Evolutionary conservation across 2,888 invertebrate species (phyloP), one percentile per base, ranked within the genome.

Genomic region (Phyllotreta striolata): DNA sequence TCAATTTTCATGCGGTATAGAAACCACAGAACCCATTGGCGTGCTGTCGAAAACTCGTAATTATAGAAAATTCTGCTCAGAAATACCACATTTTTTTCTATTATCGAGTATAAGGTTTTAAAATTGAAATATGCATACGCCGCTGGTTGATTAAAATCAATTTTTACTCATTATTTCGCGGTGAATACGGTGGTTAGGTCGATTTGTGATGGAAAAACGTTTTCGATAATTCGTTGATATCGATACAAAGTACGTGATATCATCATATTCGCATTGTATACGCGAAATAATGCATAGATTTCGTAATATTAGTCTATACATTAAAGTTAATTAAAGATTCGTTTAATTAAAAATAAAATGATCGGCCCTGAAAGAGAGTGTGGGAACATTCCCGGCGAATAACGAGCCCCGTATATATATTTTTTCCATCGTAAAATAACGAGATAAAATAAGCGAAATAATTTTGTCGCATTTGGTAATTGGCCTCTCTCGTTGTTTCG

Each of bases 201-300:
- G 66, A 66, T 68, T 59, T 64, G 62, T 62, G 62, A 68, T 62
- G 56, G 62, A 66, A 68, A 24, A 68, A 62, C 63, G 54, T 68
- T 68, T 68, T 68, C 63, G 63, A 68, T 68, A 67, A 66, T 61
- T 66, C 58, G 63, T 66, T 40, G 58, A 59, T 46, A 24, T 24
- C 24, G 24, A 24, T 24, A 4, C 24, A 40, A 59, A 8, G 43
- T 59, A 68, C 68, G 66, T 66, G 68, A 68, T 62, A 67, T 13
- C 61, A 65, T n/a, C n/a, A n/a, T n/a, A n/a, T 62, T 63, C 59
- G 51, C 60, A 35, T 40, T 34, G 13, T 37, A 8, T 14, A 40
- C 14, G 40, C 24, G 24, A 24, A 24, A 24, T 24, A 24, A 24
- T 4, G 1, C 24, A n/a, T n/a, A 1, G 24, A 24, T 24, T 24